Conservation (phyloP, 2,797 vertebrate genomes). For the Merluccius polli region DNA sequence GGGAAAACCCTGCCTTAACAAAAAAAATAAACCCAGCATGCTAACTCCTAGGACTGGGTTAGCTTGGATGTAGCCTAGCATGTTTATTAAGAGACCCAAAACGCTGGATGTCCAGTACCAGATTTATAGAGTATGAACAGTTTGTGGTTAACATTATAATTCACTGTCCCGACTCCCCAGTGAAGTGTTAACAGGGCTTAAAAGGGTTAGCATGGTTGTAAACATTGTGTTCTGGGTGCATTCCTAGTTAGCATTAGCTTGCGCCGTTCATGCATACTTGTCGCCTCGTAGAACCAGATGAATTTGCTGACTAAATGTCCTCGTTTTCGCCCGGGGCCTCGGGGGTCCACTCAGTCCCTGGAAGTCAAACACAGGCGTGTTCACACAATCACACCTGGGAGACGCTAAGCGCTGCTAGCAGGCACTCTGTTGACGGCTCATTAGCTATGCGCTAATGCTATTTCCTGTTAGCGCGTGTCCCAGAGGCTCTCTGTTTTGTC, state of each 20-base stretch:
- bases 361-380: background rate
- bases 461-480: background rate
- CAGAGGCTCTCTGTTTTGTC: background rate
- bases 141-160: background rate
- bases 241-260: background rate
- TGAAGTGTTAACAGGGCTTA: background rate
- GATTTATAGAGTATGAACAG: background rate
- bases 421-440: background rate
- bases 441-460: background rate
- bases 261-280: background rate
- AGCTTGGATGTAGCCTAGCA: too few relatives aligned
- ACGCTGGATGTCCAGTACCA: too few relatives aligned
- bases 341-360: background rate
- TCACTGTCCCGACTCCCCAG: too few relatives aligned
- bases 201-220: background rate
- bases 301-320: background rate
- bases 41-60: background rate
- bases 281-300: background rate
- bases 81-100: too few relatives aligned
- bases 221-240: background rate
- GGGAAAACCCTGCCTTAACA: background rate
- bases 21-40: background rate
- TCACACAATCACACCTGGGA: background rate
- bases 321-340: background rate
- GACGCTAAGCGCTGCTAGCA: background rate